Evolutionary conservation across 2,113 vertebrate species (phyloP).

Genomic region (Microcebus ravelobensis): DNA sequence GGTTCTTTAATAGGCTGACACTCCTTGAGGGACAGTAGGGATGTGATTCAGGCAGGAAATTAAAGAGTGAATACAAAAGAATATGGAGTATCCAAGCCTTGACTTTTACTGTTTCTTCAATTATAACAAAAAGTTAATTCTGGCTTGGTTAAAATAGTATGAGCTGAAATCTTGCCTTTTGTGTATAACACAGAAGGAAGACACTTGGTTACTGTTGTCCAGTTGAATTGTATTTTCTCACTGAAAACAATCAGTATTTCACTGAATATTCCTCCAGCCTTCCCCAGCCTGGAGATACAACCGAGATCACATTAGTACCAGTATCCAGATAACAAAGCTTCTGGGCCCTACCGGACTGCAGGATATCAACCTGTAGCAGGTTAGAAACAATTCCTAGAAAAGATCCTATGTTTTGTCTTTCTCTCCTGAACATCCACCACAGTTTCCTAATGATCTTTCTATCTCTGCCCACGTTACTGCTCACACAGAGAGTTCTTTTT

Average conservation of each 20-base stretch:
- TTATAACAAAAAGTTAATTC: background rate
- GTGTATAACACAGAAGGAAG: background rate
- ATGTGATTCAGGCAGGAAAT: background rate
- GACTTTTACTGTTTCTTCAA: background rate
- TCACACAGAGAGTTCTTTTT: background rate
- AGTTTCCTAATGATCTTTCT: background rate
- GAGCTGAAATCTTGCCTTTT: background rate
- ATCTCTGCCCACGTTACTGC: background rate
- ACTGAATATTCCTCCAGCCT: background rate
- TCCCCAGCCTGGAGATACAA: background rate
- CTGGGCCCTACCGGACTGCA: background rate
- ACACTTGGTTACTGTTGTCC: background rate
- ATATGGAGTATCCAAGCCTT: background rate
- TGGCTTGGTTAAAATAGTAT: background rate
- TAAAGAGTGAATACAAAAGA: background rate
- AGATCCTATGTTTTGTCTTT: background rate
- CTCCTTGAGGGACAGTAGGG: too few relatives aligned
- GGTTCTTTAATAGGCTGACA: background rate
- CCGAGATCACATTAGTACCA: background rate
- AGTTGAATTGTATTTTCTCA: background rate
- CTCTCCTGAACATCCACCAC: background rate
- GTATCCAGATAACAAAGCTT: background rate
- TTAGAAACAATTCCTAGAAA: background rate
- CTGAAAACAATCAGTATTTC: background rate
- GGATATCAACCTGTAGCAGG: background rate